phyloP scores from a whole-genome alignment of 2,888 invertebrate genomes.

The Trichacis sp. region DNA sequence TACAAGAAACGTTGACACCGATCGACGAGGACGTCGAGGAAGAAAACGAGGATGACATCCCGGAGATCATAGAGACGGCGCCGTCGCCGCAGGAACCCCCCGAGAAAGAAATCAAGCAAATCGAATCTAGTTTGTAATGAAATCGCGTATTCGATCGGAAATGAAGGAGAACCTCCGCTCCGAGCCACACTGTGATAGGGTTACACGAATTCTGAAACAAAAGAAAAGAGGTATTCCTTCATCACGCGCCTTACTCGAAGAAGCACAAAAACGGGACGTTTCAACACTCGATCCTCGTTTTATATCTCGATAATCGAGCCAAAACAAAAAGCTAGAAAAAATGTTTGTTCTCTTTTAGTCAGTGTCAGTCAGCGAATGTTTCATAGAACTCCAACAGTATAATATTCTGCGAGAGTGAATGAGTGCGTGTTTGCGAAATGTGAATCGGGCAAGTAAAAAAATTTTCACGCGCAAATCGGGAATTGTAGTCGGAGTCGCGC shows the following conservation, averaged over 20 bases:
- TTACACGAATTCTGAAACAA: constrained; percentile 49
- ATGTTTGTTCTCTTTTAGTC: constrained; percentile 47
- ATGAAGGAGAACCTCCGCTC: constrained; percentile 55
- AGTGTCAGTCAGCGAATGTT: constrained; percentile 37
- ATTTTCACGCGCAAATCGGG: constrained; percentile 19
- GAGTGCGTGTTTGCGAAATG: constrained; percentile 4
- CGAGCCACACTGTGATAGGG: constrained; percentile 65
- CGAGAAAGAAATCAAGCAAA: constrained; percentile 75
- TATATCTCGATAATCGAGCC: neutral
- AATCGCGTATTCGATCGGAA: too few species aligned
- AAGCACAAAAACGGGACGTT: constrained; percentile 53
- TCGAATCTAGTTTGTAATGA: constrained; percentile 79
- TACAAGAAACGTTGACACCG: constrained; percentile 81
- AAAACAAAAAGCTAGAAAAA: constrained; percentile 36
- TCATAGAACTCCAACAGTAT: constrained; percentile 62
- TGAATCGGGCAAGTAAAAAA: neutral
- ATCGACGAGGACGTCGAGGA: constrained; percentile 82
- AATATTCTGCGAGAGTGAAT: neutral
- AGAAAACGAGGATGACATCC: constrained; percentile 80
- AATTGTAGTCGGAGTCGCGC: neutral
- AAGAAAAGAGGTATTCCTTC: constrained; percentile 34
- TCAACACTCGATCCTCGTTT: constrained; percentile 5
- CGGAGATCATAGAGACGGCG: constrained; percentile 83
- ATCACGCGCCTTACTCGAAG: constrained; percentile 53
- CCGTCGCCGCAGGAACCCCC: constrained; percentile 70